Percentiles rank a stretch among this genome's conserved stretches.
Evolutionary conservation across 2,113 vertebrate genomes (phyloP).

Genomic region (Carlito syrichta): DNA sequence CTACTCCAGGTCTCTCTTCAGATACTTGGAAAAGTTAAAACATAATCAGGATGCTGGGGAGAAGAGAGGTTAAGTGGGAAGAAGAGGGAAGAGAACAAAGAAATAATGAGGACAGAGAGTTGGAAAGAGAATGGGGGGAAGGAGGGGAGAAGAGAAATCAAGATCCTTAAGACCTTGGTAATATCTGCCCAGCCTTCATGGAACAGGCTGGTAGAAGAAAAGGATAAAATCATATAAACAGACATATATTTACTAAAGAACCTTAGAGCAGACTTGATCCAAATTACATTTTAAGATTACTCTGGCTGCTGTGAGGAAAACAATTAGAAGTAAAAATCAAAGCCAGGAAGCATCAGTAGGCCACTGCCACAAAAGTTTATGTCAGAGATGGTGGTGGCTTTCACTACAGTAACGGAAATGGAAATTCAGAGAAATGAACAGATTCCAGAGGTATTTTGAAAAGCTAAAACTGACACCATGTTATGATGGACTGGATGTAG

Average conservation of each 20-base stretch:
- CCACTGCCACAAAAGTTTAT: not conserved
- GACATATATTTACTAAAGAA: not conserved
- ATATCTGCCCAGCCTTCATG: not conserved
- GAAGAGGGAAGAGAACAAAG: not conserved
- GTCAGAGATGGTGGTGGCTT: not conserved
- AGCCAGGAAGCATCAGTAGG: not conserved
- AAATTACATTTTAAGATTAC: not conserved
- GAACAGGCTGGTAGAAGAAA: not conserved
- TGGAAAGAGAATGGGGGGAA: not conserved
- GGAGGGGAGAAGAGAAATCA: not conserved
- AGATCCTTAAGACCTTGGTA: not conserved
- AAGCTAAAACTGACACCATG: not conserved
- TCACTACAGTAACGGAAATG: not conserved
- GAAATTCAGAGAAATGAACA: not conserved
- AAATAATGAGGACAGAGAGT: not conserved
- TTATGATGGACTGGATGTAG: not conserved
- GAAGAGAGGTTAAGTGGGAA: not conserved
- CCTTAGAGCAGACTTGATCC: not conserved
- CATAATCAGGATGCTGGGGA: too few relatives aligned
- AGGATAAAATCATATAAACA: not conserved
- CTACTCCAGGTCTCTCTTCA: too few relatives aligned
- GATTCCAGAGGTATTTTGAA: not conserved
- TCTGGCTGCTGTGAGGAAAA: not conserved
- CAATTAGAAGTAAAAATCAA: not conserved
- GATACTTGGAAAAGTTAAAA: too few relatives aligned